Conservation (phyloP, 2,797 vertebrate species). For the Sebastes jordani region DNA sequence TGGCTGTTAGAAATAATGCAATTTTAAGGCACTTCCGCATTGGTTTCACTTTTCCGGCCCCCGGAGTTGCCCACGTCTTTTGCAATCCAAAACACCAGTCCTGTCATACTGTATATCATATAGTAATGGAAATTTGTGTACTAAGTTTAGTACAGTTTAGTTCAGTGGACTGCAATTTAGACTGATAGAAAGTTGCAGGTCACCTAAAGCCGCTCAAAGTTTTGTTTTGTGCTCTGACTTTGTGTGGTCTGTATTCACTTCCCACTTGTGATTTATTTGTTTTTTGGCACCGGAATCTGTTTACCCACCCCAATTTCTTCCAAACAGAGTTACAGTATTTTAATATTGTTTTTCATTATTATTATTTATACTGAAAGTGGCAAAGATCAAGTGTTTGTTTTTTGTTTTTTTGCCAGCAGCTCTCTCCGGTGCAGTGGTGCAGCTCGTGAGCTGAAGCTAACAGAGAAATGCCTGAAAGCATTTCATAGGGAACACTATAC, state of each 20-base stretch:
- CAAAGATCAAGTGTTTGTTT: constrained; percentile 50
- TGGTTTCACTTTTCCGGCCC: too few relatives aligned
- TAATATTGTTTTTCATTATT: constrained; percentile 19
- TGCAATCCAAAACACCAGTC: background rate
- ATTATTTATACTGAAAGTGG: constrained; percentile 47
- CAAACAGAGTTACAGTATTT: constrained; percentile 49
- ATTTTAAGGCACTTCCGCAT: too few relatives aligned
- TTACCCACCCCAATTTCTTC: constrained; percentile 38
- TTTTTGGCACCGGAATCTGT: constrained; percentile 35
- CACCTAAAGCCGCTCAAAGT: background rate
- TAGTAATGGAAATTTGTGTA: background rate
- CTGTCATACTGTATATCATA: too few relatives aligned
- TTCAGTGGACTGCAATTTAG: background rate
- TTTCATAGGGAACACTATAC: constrained; percentile 27
- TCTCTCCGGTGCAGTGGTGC: constrained; percentile 9
- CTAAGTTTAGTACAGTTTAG: background rate
- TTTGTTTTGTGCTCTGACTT: constrained; percentile 32
- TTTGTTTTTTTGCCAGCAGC: constrained; percentile 34
- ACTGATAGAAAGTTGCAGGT: constrained; percentile 1
- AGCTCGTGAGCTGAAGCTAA: constrained; percentile 37
- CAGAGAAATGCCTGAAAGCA: constrained; percentile 33
- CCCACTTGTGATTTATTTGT: background rate
- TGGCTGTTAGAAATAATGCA: too few relatives aligned
- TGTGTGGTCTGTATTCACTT: constrained; percentile 20
- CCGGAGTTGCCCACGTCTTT: background rate